Evolutionary conservation across 2,888 invertebrate species (phyloP), one percentile per base, ranked within the genome.

Genomic region (Harpalus rubripes): DNA sequence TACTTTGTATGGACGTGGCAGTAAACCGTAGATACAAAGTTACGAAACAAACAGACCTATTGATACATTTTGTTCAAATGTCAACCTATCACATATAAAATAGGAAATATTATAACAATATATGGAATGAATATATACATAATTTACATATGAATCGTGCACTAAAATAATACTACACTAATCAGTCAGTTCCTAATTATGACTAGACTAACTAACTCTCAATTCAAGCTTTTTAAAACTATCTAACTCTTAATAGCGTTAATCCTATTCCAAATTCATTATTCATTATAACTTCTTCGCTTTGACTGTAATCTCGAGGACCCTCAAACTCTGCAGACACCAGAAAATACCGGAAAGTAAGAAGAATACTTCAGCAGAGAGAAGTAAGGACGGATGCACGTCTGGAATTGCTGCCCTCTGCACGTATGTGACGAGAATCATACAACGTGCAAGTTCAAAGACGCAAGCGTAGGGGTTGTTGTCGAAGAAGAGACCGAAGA

Each of bases 401-500:
- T 90, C 89, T 0, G 91, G 89, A 65, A 90, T 88, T 0, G 92
- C 89, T 81, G 91, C 90, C 85, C 92, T 91, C 85, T 91, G 91
- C 8, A 92, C 87, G 7, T 90, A 90, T 12, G 89, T 90, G 56
- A 95, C 93, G 22, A 95, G 91, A 0, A 94, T 89, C n/a, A 93
- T 92, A 88, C 96, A 96, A 8, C 96, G 93, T 0, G 93, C 86
- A 0, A 95, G 92, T 90, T 96, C 96, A 52, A 95, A 91, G 0
- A 93, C 88, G 7, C 93, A 92, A 0, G 95, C 95, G 87, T 93
- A 92, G 7, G 93, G 92, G 61, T 93, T 93, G 87, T 94, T 93
- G 87, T 96, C 96, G 87, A 96, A 94, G 7, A 96, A 89, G 92
- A 96, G 93, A 0, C 96, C 96, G 78, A 96, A 95, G 26, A 94